Conservation (phyloP, 92 coral and sea anemone genomes). For the Bergia sp. region DNA sequence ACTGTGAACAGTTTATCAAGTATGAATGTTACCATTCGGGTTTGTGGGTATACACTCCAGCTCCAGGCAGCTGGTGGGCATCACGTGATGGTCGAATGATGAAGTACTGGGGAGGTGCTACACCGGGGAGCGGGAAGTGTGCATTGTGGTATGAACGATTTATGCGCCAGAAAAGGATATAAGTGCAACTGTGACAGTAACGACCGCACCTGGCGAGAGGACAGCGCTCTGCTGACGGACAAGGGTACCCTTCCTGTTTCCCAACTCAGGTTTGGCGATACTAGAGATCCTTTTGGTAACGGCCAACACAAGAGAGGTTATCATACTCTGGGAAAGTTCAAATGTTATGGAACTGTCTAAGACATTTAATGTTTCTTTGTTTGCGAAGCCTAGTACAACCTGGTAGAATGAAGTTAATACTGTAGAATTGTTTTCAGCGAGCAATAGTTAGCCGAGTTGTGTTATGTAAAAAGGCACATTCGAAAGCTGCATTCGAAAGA, state of each 20-base stretch:
- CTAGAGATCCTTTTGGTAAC: not conserved
- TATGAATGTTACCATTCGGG: slow-evolving; percentile 69
- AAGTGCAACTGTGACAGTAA: slow-evolving; percentile 76
- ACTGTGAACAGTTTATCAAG: slow-evolving; percentile 75
- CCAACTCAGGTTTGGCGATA: slow-evolving; percentile 49
- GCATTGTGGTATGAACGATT: slow-evolving; percentile 64
- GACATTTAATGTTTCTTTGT: too few species aligned
- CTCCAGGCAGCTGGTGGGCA: slow-evolving; percentile 82
- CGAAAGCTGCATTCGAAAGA: too few species aligned
- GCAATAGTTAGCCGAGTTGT: too few species aligned
- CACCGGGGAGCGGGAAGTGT: slow-evolving; percentile 71
- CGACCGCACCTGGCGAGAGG: slow-evolving; percentile 69
- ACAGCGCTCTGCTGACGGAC: slow-evolving; percentile 63
- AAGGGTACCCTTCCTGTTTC: slow-evolving; percentile 58
- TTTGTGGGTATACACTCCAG: slow-evolving; percentile 39
- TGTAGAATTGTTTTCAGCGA: too few species aligned
- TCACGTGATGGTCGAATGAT: slow-evolving; percentile 72
- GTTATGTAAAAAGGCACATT: too few species aligned
- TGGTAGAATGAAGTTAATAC: too few species aligned
- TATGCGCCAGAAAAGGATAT: slow-evolving; percentile 44
- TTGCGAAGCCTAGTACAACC: too few species aligned
- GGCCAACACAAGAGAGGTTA: not conserved
- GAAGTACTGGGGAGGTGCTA: slow-evolving; percentile 86
- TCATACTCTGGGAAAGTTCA: slow-evolving; percentile 1
- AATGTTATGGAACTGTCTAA: not conserved